phyloP scores from a whole-genome alignment of 2,797 vertebrate species.

The Parauchenoglanis punctatus region DNA sequence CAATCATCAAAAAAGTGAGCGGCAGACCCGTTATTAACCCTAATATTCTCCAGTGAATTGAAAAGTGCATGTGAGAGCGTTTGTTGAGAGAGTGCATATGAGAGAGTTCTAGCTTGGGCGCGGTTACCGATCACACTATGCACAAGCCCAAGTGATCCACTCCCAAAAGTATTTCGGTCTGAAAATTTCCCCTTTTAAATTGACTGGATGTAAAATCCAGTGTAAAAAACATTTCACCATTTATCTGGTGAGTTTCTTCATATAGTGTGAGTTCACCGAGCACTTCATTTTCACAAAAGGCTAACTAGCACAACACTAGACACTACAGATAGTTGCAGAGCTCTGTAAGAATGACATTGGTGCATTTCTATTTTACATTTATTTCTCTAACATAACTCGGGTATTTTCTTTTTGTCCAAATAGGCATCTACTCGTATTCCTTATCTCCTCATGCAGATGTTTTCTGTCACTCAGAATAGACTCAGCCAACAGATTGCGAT shows the following conservation, averaged over 20 bases:
- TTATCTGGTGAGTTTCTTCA: background rate
- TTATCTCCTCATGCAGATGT: slow-evolving; percentile 20
- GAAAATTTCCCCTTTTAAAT: background rate
- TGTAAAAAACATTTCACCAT: background rate
- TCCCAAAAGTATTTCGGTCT: background rate
- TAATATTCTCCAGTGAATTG: too few species aligned
- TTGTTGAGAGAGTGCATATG: too few species aligned
- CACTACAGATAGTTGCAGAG: background rate
- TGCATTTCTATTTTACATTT: background rate
- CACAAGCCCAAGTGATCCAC: background rate
- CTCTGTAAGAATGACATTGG: too few species aligned
- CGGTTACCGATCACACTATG: too few species aligned
- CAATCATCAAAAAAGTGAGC: too few species aligned
- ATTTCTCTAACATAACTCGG: background rate
- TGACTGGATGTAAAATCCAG: background rate
- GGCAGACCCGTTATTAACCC: too few species aligned
- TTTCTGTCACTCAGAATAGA: slow-evolving; percentile 32
- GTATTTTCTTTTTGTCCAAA: background rate
- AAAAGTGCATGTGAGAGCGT: too few species aligned
- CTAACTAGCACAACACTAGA: background rate
- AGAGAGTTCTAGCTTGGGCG: too few species aligned
- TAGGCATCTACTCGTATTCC: background rate
- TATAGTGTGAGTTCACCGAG: background rate
- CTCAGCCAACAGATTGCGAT: slow-evolving; percentile 43
- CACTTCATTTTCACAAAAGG: background rate